Percentiles rank a stretch among this genome's conserved stretches.
Conservation (phyloP, 2,888 invertebrate genomes). For the Bombylius discolor region DNA sequence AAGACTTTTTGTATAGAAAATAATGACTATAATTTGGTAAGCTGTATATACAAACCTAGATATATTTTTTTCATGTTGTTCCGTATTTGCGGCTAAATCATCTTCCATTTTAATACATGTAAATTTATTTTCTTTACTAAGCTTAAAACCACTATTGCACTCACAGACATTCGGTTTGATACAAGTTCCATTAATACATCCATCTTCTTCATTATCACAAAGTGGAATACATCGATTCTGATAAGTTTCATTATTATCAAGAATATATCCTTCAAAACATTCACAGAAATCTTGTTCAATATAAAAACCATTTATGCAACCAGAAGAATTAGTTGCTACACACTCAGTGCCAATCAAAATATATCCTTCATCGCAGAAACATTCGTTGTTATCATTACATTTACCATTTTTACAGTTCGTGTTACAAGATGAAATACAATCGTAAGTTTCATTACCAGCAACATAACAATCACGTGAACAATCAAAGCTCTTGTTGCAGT, state of each 20-base stretch:
- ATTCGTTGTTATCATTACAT: slow-evolving; percentile 15
- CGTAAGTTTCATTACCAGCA: too few species aligned
- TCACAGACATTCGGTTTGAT: slow-evolving; percentile 16
- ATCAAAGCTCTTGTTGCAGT: too few species aligned
- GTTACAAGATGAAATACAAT: not conserved
- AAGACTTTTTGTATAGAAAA: too few species aligned
- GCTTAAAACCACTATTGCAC: slow-evolving; percentile 11
- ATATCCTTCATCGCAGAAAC: slow-evolving; percentile 18
- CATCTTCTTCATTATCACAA: not conserved
- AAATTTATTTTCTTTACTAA: not conserved
- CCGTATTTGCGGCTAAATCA: too few species aligned
- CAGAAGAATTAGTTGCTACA: not conserved
- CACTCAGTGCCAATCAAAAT: not conserved
- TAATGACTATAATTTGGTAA: too few species aligned
- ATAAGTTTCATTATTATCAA: not conserved
- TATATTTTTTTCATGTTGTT: not conserved
- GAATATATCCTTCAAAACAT: slow-evolving; percentile 14
- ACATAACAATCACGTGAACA: too few species aligned
- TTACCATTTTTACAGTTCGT: slow-evolving; percentile 18
- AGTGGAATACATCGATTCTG: not conserved
- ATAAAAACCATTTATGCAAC: slow-evolving; percentile 5
- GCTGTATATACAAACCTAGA: too few species aligned
- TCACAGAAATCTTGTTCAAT: slow-evolving; percentile 13
- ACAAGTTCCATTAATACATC: not conserved
- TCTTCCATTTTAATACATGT: not conserved